These are phyloP conservation scores for Chloropsis hardwickii DNA, from an alignment of 2,113 vertebrate genomes.

Conservation along the genomic window DNA sequence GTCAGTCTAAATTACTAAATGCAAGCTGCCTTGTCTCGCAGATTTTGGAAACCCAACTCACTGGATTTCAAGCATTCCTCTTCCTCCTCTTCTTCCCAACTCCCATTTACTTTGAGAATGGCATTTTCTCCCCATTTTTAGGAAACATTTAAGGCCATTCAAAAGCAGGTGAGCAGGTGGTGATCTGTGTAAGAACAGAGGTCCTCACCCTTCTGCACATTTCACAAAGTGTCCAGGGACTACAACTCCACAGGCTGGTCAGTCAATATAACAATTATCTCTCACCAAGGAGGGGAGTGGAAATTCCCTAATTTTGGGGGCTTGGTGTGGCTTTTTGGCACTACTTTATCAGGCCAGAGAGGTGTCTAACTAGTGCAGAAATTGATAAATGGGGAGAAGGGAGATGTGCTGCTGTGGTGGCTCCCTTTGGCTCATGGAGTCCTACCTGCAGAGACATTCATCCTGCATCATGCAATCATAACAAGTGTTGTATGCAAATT, in stretches of 20 bases:
- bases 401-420: background rate
- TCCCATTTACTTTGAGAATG: background rate
- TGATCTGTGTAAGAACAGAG: background rate
- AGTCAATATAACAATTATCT: background rate
- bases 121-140: background rate
- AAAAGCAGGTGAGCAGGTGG: background rate
- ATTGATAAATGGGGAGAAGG: background rate
- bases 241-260: background rate
- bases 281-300: background rate
- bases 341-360: background rate
- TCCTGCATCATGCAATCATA: background rate
- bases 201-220: background rate
- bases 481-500: background rate
- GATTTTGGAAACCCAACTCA: background rate
- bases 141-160: background rate
- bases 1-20: background rate
- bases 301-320: fast-evolving
- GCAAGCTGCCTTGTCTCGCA: background rate
- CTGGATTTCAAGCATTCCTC: background rate
- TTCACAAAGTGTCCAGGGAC: background rate
- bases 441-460: background rate
- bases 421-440: background rate
- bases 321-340: background rate
- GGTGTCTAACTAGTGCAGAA: background rate
- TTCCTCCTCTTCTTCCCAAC: background rate